A percentile compares a stretch with the other conserved stretches of the same genome.
Evolutionary conservation across 2,113 vertebrate species (phyloP).

Genomic region (Xiphorhynchus elegans): DNA sequence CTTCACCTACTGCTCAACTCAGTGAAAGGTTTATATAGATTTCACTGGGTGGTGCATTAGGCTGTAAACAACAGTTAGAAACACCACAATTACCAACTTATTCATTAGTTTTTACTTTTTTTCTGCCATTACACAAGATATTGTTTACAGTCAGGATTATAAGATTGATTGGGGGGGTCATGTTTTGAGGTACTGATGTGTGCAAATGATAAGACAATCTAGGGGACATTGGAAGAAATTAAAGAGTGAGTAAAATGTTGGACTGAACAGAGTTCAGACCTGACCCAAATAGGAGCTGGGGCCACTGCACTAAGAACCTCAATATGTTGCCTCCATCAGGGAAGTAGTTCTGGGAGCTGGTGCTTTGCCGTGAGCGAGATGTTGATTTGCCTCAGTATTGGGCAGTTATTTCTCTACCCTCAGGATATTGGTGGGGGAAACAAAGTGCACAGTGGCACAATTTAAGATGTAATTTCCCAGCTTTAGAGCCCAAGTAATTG

Average conservation of each 20-base stretch:
- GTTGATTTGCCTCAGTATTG: not conserved
- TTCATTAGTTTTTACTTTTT: not conserved
- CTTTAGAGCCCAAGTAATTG: not conserved
- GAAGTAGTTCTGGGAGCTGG: not conserved
- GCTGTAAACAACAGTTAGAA: not conserved
- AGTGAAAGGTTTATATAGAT: not conserved
- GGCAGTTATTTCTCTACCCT: not conserved
- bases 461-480: not conserved
- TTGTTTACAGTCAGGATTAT: not conserved
- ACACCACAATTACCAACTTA: not conserved
- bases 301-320: not conserved
- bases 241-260: not conserved
- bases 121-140: not conserved
- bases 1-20: not conserved
- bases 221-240: not conserved
- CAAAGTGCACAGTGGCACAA: not conserved
- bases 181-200: not conserved
- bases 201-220: not conserved
- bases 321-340: fast-evolving
- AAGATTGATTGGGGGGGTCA: not conserved
- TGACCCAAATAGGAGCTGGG: not conserved
- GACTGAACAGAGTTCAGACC: not conserved
- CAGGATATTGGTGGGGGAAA: not conserved
- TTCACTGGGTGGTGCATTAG: not conserved
- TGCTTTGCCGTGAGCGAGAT: not conserved